Conservation (phyloP, 2,797 vertebrate genomes). For the Picus viridis region DNA sequence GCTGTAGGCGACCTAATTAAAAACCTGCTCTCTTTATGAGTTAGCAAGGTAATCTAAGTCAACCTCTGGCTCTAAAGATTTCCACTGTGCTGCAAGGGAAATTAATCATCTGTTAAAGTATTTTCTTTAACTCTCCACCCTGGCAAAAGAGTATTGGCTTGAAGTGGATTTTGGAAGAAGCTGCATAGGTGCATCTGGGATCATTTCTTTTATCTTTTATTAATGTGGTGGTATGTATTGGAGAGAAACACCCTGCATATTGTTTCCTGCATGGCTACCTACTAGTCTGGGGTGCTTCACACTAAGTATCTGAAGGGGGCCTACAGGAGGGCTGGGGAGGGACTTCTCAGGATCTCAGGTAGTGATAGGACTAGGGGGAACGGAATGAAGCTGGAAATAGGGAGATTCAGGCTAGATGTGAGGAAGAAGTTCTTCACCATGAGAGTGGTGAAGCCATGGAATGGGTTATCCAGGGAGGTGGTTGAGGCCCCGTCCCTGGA, state of each 20-base stretch:
- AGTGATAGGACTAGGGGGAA: too few species aligned
- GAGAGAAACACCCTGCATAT: background rate
- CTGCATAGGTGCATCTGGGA: background rate
- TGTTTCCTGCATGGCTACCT: background rate
- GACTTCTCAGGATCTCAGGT: too few species aligned
- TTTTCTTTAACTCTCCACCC: conserved; percentile 17
- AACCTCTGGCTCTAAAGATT: conserved; percentile 65
- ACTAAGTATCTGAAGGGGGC: too few species aligned
- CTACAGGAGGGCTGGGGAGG: too few species aligned
- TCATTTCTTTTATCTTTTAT: background rate
- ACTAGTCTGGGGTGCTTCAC: background rate
- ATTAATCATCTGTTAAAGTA: conserved; percentile 38
- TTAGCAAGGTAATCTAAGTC: conserved; percentile 62
- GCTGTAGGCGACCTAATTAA: conserved; percentile 72
- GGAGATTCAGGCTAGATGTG: too few species aligned
- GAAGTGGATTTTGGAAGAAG: background rate
- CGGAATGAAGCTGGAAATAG: too few species aligned
- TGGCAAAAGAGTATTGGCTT: background rate
- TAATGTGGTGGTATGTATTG: background rate
- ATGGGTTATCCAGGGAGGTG: too few species aligned
- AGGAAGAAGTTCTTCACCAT: too few species aligned
- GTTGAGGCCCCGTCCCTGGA: too few species aligned
- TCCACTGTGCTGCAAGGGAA: background rate
- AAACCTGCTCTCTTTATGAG: conserved; percentile 52
- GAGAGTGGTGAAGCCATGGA: too few species aligned